Conservation (phyloP, 2,888 invertebrate species). For the Parnassius apollo region DNA sequence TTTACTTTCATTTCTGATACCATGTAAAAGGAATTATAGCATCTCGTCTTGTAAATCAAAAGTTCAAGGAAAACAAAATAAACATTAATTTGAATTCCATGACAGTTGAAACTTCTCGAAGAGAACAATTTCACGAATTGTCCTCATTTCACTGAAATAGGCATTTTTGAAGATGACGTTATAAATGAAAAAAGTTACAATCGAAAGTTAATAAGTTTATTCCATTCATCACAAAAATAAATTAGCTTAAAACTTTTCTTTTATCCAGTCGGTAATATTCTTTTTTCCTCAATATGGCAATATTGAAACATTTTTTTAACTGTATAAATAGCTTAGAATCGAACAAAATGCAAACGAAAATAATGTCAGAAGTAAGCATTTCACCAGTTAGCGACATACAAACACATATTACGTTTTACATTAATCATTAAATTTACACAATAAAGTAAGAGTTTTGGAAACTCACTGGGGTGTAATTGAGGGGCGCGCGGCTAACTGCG, state of each 20-base stretch:
- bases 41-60: constrained; percentile 63
- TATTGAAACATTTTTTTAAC: neutral
- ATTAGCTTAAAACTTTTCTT: constrained; percentile 54
- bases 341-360: neutral
- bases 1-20: constrained; percentile 31
- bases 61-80: constrained; percentile 72
- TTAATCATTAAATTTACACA: constrained; percentile 5
- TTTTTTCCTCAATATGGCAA: constrained; percentile 7
- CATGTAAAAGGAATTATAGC: constrained; percentile 50
- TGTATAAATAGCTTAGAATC: neutral
- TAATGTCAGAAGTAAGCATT: too few species aligned
- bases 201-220: constrained; percentile 76
- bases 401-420: neutral
- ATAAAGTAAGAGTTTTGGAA: constrained; percentile 2
- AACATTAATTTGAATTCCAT: constrained; percentile 77
- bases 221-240: constrained; percentile 77
- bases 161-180: constrained; percentile 74
- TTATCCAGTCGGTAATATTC: constrained; percentile 38
- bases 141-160: constrained; percentile 70
- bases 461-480: constrained; percentile 96
- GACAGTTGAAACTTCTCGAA: constrained; percentile 74
- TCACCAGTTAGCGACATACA: neutral
- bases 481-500: constrained; percentile 95
- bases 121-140: constrained; percentile 75
- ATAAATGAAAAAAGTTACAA: constrained; percentile 80